These are phyloP conservation scores for Lophura nycthemera DNA, from an alignment of 2,113 vertebrate genomes.

Conservation along the genomic window DNA sequence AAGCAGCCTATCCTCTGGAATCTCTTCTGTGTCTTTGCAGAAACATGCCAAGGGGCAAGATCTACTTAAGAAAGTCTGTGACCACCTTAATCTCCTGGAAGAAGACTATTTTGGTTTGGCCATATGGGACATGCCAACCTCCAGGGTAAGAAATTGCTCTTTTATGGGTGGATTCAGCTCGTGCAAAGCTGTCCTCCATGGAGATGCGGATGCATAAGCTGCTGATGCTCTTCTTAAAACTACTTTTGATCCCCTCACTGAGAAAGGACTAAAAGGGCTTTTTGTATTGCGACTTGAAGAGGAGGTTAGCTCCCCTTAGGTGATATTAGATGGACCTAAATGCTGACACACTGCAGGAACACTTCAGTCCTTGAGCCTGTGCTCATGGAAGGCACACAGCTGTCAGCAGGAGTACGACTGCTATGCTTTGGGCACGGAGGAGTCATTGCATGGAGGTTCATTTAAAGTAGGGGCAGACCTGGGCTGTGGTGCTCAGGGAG, in stretches of 20 bases:
- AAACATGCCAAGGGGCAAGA: slow-evolving; percentile 97
- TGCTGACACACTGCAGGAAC: no score
- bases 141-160: slow-evolving; percentile 82
- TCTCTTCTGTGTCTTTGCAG: slow-evolving; percentile 74
- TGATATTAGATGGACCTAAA: not conserved
- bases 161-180: not conserved
- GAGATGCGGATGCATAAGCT: not conserved
- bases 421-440: not conserved
- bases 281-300: not conserved
- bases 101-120: slow-evolving; percentile 95
- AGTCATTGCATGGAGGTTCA: not conserved
- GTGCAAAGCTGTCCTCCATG: not conserved
- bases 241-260: not conserved
- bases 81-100: slow-evolving; percentile 96
- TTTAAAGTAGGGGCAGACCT: not conserved
- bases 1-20: not conserved
- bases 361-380: not conserved
- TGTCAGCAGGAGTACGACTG: no score
- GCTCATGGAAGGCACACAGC: not conserved
- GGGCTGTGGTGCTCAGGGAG: not conserved
- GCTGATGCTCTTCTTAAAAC: not conserved
- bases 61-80: slow-evolving; percentile 92
- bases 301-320: not conserved
- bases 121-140: slow-evolving; percentile 86
- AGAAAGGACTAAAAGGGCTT: not conserved